Evolutionary conservation across 2,797 vertebrate species (phyloP), one percentile per base, ranked within the genome.

Genomic region (Chelmon rostratus): DNA sequence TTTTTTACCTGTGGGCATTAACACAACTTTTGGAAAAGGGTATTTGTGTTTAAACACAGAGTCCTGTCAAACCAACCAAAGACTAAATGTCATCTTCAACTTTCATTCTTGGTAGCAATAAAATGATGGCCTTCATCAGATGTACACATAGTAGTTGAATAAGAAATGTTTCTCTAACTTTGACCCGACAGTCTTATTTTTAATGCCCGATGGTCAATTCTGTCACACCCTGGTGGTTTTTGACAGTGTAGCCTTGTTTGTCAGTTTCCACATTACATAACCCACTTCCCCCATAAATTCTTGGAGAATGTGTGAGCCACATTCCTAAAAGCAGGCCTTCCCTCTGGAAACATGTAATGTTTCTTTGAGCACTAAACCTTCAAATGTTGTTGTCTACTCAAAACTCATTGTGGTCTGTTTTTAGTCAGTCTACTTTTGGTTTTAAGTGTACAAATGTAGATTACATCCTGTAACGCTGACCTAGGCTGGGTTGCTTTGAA

Each of bases 231-330:
- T 40, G 72, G 7, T 80, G 66, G 56, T 31, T 70, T 65, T 31
- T 57, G 21, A 86, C 78, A 75, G 68, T 70, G 73, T 66, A 33
- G 53, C 66, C 19, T 89, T 91, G 77, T 87, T 75, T 75, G 47
- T 44, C 66, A 59, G 44, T 56, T 84, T 81, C 56, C 35, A 23
- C 65, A 12, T 89, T 91, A 73, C 69, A 66, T 86, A 91, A 89
- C 63, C 9, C 46, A 79, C 57, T 76, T 83, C 82, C 86, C 54
- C 62, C 44, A 54, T 81, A 78, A 64, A 78, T 76, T 76, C 53
- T 82, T 25, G 3, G 16, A 38, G 37, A 38, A 25, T 67, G 64
- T 57, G 10, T 50, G 53, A 69, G 64, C 7, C 11, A n/a, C 40
- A 47, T 71, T 85, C 28, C 42, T n/a, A 47, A 59, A 78, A 73